Percentiles rank a stretch among this genome's conserved stretches.
phyloP scores from a whole-genome alignment of 2,113 vertebrate genomes.

The Sisor rabdophorus region DNA sequence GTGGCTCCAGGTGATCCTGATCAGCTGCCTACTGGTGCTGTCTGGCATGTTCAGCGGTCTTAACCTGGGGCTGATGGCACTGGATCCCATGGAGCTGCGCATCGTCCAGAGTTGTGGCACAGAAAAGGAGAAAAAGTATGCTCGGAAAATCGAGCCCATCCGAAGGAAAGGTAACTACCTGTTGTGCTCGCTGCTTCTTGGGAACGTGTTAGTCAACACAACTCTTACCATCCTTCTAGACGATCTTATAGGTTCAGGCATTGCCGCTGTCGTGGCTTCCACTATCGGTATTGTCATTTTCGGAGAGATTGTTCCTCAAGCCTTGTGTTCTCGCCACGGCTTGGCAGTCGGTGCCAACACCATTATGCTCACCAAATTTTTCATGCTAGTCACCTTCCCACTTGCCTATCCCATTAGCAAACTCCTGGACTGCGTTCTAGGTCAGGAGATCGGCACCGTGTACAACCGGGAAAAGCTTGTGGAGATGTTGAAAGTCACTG shows the following conservation, averaged over 20 bases:
- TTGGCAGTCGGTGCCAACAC: constrained; percentile 92
- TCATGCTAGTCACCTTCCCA: constrained; percentile 93
- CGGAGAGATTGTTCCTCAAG: constrained; percentile 91
- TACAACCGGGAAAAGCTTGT: constrained; percentile 97
- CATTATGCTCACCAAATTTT: constrained; percentile 84
- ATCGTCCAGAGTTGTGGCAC: constrained; percentile 95
- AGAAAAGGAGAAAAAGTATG: constrained; percentile 85
- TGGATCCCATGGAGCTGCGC: constrained; percentile 97
- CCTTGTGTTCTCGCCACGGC: constrained; percentile 90
- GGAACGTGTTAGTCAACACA: constrained; percentile 95
- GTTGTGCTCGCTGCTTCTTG: constrained; percentile 88
- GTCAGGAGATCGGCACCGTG: constrained; percentile 94
- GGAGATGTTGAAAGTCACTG: constrained; percentile 93
- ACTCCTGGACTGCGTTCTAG: constrained; percentile 82
- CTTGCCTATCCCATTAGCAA: constrained; percentile 92
- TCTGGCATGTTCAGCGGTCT: constrained; percentile 98
- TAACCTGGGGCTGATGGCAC: constrained; percentile 92
- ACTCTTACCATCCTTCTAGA: constrained; percentile 95
- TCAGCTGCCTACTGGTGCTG: constrained; percentile 74
- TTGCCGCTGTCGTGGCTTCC: constrained; percentile 83
- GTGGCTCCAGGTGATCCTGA: constrained; percentile 83
- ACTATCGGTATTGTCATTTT: constrained; percentile 95
- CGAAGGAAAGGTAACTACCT: constrained; percentile 90
- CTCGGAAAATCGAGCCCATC: constrained; percentile 87
- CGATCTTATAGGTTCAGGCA: constrained; percentile 82